These are phyloP conservation scores for Muscicapa striata DNA, from an alignment of 2,797 vertebrate species.

Conservation along the genomic window DNA sequence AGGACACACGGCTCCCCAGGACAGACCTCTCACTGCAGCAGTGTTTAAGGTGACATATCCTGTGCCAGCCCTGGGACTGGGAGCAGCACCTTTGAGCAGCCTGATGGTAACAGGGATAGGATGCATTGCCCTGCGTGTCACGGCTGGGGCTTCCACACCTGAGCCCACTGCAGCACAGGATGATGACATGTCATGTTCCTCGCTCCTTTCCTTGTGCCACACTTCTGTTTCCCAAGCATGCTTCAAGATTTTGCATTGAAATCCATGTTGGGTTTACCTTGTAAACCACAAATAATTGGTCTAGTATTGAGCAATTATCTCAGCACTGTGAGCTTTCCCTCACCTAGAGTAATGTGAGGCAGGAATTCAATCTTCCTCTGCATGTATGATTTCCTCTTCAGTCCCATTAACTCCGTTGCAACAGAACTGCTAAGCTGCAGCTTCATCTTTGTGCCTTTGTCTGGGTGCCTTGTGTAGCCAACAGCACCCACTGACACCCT, in stretches of 20 bases:
- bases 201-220: neutral
- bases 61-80: neutral
- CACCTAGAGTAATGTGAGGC: neutral
- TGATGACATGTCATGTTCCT: neutral
- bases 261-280: neutral
- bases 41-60: neutral
- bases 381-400: neutral
- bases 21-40: rapidly evolving
- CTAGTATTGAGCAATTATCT: neutral
- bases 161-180: rapidly evolving
- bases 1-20: neutral
- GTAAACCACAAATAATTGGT: neutral
- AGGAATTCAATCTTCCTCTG: neutral
- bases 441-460: rapidly evolving
- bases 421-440: neutral
- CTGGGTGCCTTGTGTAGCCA: neutral
- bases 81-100: neutral
- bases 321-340: neutral
- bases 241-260: neutral
- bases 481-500: neutral
- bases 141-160: neutral
- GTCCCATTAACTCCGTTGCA: rapidly evolving
- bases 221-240: rapidly evolving
- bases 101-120: neutral
- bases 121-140: neutral